These are phyloP conservation scores for Eulemur mongoz DNA, from an alignment of 2,797 vertebrate genomes.

Conservation along the genomic window DNA sequence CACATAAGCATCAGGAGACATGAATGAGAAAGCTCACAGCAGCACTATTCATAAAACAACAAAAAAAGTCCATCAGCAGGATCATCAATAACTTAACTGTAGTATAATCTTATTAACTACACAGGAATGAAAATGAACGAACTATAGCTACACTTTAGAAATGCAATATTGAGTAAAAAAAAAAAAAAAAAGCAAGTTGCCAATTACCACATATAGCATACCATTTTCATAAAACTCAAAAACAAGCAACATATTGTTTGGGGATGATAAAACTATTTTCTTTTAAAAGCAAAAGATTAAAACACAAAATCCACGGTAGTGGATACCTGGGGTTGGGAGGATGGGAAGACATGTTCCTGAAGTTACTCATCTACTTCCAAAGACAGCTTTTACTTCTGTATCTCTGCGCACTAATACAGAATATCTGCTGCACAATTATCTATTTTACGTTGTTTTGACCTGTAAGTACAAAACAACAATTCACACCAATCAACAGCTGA, in stretches of 20 bases:
- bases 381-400: not conserved
- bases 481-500: not conserved
- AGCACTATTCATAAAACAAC: not conserved
- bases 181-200: not conserved
- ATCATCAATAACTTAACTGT: not conserved
- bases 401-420: not conserved
- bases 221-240: not conserved
- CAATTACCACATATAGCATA: not conserved
- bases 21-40: accelerated
- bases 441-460: not conserved
- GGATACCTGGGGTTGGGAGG: too few relatives aligned
- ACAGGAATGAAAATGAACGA: not conserved
- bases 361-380: not conserved
- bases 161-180: not conserved
- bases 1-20: not conserved
- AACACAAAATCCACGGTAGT: not conserved
- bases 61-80: not conserved
- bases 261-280: not conserved
- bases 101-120: not conserved
- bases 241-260: not conserved
- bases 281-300: constrained; percentile 36
- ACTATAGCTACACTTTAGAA: not conserved
- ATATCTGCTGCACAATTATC: not conserved
- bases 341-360: not conserved
- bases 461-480: not conserved